Percentiles rank a stretch among this genome's conserved stretches.
phyloP scores from a whole-genome alignment of 2,113 vertebrate genomes.

The Pavo muticus region DNA sequence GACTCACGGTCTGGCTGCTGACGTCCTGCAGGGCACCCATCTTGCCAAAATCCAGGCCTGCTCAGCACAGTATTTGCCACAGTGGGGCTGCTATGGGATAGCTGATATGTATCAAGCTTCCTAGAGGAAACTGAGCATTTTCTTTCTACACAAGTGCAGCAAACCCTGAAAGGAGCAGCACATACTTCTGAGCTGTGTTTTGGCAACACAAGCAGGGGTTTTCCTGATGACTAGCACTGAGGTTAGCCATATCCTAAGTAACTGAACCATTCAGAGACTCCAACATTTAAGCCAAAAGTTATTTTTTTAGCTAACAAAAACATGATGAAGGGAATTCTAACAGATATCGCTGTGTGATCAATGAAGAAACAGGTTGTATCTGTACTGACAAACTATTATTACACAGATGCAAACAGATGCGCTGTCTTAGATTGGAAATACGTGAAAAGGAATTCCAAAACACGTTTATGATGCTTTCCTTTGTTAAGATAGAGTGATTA shows the following conservation, averaged over 20 bases:
- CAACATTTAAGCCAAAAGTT: neutral
- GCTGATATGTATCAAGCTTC: neutral
- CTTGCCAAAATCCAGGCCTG: neutral
- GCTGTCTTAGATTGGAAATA: neutral
- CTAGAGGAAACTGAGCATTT: neutral
- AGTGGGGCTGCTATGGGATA: neutral
- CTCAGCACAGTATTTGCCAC: neutral
- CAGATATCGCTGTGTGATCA: neutral
- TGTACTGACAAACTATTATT: neutral
- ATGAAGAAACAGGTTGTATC: neutral
- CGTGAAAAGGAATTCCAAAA: neutral
- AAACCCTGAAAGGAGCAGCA: neutral
- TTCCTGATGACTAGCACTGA: neutral
- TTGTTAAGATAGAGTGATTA: neutral
- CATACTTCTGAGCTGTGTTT: neutral
- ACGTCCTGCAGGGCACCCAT: neutral
- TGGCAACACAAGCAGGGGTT: neutral
- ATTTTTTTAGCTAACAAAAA: neutral
- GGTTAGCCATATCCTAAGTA: neutral
- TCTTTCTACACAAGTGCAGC: rapidly evolving
- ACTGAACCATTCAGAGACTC: neutral
- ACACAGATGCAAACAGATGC: neutral
- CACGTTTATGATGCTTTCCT: neutral
- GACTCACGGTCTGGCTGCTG: neutral
- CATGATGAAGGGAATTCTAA: neutral